Base-by-base conservation (phyloP, 2,888 invertebrate species). In the Amphipoea lucens region DNA sequence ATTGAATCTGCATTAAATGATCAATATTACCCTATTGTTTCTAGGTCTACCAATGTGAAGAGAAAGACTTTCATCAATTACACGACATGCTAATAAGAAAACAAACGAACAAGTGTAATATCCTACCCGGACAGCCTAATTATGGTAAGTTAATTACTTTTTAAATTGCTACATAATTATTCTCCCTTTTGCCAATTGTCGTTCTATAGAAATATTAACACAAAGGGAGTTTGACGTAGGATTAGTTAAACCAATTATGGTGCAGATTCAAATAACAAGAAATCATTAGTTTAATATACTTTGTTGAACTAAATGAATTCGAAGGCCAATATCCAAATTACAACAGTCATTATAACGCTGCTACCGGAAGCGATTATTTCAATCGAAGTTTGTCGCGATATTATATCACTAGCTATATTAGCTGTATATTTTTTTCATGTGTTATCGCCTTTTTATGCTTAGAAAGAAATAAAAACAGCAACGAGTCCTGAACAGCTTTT, bases 81-180 rank as follows among this genome's bases (percentile, higher is more conserved):
- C 99, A 99, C 93, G 99, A 99, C 92, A 98, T 98, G 92, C 97
- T 99, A 42, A 99, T 99, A 87, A 98, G 98, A 88, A 98, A 98
- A 93, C 98, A 98, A 80, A 98, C 98, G 75, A 98, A 98, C 90
- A 99, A 99, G 95, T 98, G 98, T 93, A 98, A 98, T 88, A 98
- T 98, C 40, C 96, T 99, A 72, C 98, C 98, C 0, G 98, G 98
- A 79, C 98, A 98, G 92, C 98, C 98, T 71, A 98, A 98, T 91
- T 99, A 98, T 92, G 99, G 99, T 97, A 94, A 91, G 98, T 95
- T 57, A 3, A 62, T 67, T 23, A 74, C 1, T 69, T n/a, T 7
- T 23, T 60, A 12, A 23, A 40, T 45, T 70, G 12, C 1, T 20
- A 20, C 7, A 17, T 36, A 40, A 40, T 65, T 29, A 7, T 51